Evolutionary conservation across 1,140 invertebrate genomes (phyloP).

Genomic region (Brachionus manjavacas): DNA sequence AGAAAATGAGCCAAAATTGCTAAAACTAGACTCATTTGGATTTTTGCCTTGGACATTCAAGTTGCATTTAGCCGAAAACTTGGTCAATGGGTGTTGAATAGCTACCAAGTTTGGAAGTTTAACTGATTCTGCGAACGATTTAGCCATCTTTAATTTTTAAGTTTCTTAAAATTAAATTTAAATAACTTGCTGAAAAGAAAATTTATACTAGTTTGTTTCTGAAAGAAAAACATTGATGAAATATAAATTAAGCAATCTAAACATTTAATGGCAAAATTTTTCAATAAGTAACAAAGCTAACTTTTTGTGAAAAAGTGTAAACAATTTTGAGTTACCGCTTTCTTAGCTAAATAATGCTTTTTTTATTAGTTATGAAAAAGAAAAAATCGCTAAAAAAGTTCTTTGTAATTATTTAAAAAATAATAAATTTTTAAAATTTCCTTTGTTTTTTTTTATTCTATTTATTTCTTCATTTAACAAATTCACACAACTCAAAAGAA

Average conservation of each 20-base stretch:
- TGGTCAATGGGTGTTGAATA: constrained; percentile 8
- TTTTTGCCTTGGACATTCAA: constrained; percentile 14
- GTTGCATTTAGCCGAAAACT: background rate
- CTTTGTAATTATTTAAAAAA: background rate
- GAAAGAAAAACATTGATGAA: background rate
- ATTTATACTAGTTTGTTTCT: background rate
- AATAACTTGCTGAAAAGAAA: background rate
- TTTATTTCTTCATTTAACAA: background rate
- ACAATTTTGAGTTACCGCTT: background rate
- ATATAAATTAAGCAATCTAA: background rate
- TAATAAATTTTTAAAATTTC: background rate
- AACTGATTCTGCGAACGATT: constrained; percentile 30
- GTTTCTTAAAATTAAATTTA: background rate
- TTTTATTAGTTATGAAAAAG: background rate
- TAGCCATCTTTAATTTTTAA: background rate
- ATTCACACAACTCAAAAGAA: background rate
- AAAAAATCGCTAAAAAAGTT: background rate
- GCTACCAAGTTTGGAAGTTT: constrained; percentile 19
- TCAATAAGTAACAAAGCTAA: background rate
- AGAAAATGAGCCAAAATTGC: background rate
- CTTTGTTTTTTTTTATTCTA: background rate
- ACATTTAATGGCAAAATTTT: background rate
- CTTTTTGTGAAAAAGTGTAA: background rate
- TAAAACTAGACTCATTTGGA: background rate
- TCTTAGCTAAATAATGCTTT: background rate